These are phyloP conservation scores for Hypanus sabinus DNA, from an alignment of 2,113 vertebrate species.

Conservation along the genomic window DNA sequence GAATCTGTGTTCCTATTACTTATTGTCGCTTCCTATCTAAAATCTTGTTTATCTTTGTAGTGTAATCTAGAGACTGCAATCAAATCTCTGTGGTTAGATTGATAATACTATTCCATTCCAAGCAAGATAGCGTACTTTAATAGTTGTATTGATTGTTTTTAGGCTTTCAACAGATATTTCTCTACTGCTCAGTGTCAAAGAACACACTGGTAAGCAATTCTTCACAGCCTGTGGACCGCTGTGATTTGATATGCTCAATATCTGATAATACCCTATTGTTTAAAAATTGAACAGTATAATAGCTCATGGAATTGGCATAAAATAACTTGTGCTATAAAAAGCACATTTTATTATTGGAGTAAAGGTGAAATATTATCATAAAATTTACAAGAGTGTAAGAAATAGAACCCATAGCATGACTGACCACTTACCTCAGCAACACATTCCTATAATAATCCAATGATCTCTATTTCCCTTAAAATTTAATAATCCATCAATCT, in stretches of 20 bases:
- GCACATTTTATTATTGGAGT: not conserved
- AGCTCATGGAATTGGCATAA: not conserved
- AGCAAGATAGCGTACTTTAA: not conserved
- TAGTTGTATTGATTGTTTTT: conserved; percentile 30
- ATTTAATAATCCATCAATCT: no score
- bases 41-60: conserved; percentile 4
- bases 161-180: conserved; percentile 25
- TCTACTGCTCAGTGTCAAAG: not conserved
- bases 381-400: no score
- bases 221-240: not conserved
- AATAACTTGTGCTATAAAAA: not conserved
- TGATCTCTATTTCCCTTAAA: no score
- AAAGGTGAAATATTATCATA: not conserved
- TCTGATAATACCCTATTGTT: not conserved
- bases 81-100: conserved; percentile 3
- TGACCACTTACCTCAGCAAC: no score
- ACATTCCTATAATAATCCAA: no score
- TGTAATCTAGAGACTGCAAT: conserved; percentile 27
- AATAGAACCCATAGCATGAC: no score
- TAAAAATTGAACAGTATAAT: not conserved
- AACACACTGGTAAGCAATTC: not conserved
- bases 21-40: conserved; percentile 23
- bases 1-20: conserved; percentile 11
- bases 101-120: conserved; percentile 8
- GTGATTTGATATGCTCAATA: not conserved